Conservation (phyloP, 1,140 invertebrate species). For the Marisa cornuarietis region DNA sequence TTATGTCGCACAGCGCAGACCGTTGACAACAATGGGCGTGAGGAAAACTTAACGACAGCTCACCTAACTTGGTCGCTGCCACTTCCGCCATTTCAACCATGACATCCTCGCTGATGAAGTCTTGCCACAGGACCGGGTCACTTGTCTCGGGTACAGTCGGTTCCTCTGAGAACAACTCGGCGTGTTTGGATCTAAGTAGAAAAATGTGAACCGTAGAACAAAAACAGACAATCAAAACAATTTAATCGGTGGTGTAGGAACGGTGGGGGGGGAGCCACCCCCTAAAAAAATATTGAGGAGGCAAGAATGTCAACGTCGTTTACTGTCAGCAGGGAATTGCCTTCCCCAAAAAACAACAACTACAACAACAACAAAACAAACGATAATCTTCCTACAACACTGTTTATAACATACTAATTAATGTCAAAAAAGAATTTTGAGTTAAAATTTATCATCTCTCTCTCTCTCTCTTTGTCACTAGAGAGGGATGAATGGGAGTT, state of each 20-base stretch:
- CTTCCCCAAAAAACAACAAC: too few species aligned
- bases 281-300: neutral
- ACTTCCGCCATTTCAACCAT: slow-evolving; percentile 29
- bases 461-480: too few species aligned
- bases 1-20: too few species aligned
- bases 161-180: slow-evolving; percentile 26
- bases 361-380: too few species aligned
- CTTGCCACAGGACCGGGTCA: slow-evolving; percentile 26
- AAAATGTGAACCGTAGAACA: neutral
- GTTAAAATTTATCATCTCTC: too few species aligned
- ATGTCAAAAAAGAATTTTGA: too few species aligned
- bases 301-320: neutral
- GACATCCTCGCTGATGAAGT: slow-evolving; percentile 29
- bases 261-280: too few species aligned
- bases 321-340: neutral
- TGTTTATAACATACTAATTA: too few species aligned
- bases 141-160: slow-evolving; percentile 22
- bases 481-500: too few species aligned
- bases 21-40: too few species aligned
- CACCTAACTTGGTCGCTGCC: slow-evolving; percentile 33
- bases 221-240: neutral
- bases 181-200: slow-evolving; percentile 15
- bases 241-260: neutral
- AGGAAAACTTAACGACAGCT: neutral
- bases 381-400: too few species aligned